Base-by-base conservation (phyloP, 2,113 vertebrate genomes). In the Jaculus jaculus region DNA sequence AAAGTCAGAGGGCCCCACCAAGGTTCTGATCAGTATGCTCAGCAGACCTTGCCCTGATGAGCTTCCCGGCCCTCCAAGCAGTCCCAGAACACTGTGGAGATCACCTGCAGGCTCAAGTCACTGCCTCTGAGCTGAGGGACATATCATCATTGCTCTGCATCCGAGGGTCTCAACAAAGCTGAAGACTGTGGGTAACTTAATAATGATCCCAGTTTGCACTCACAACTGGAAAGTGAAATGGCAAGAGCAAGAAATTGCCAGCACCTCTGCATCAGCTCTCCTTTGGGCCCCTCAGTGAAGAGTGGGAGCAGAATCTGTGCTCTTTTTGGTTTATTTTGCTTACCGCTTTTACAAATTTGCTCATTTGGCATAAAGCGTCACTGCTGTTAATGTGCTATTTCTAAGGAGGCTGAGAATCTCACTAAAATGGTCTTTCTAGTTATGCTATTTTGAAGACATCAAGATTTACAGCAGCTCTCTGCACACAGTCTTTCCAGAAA, bases 271-370 rank as follows among this genome's bases (percentile, higher is more conserved):
- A 73, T 90, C 37, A 39, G 66, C 61, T 26, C 51, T 26, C 58
- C 68, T 51, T 66, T 66, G 39, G 79, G 37, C 60, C 28, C 5
- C 39, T 63, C 80, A 89, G 58, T 30, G n/a, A 77, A 93, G 26
- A 16, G 37, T 24, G 66, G n/a, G 37, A 51, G 79, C 10, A 28
- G 65, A 7, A 82, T 54, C 66, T 78, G 60, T 92, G 60, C 21
- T 78, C 47, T 75, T 84, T 92, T 66, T 74, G 42, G 34, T 73
- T 92, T 89, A 75, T 87, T 92, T 93, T 77, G 60, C 39, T 78
- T 92, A 73, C 79, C 73, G 82, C 75, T 86, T 89, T 80, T 16
- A 82, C 28, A 87, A 81, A 89, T 87, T 23, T 78, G 69, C 71
- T 93, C 39, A 0, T 37, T 94, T 91, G 82, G 60, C 65, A 17